Evolutionary conservation across 1,140 invertebrate genomes (phyloP).

Genomic region (Maconellicoccus hirsutus): DNA sequence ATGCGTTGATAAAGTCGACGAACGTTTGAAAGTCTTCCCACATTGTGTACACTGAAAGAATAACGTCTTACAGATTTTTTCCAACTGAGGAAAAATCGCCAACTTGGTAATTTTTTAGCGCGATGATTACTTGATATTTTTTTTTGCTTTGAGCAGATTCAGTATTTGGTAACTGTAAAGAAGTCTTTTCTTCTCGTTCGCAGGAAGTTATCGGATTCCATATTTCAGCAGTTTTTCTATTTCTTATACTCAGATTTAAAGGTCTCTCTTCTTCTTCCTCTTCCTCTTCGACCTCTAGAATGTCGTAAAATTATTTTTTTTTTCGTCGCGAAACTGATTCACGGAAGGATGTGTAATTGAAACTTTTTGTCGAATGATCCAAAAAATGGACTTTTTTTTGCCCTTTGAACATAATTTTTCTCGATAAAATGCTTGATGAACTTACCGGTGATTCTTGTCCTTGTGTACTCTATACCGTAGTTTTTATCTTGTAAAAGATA

Average conservation of each 20-base stretch:
- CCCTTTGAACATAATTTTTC: background rate
- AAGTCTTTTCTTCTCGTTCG: slow-evolving; percentile 18
- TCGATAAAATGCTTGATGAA: background rate
- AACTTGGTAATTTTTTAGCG: too few relatives aligned
- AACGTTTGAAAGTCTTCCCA: slow-evolving; percentile 93
- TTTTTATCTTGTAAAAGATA: background rate
- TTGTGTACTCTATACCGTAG: background rate
- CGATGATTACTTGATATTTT: background rate
- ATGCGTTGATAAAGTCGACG: slow-evolving; percentile 94
- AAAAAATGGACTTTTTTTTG: background rate
- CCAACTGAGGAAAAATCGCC: too few relatives aligned
- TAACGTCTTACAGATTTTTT: too few relatives aligned
- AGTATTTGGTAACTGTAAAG: background rate
- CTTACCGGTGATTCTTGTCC: background rate
- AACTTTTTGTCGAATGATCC: too few relatives aligned
- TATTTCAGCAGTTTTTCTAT: background rate
- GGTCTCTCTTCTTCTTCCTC: background rate
- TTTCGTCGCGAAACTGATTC: too few relatives aligned
- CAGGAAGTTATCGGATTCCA: background rate
- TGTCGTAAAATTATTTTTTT: too few relatives aligned
- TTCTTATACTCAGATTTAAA: background rate
- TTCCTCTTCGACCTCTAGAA: background rate
- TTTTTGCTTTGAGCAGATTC: background rate
- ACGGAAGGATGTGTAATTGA: too few relatives aligned
- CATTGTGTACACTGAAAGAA: slow-evolving; percentile 77